Evolutionary conservation across 2,888 invertebrate species (phyloP), one percentile per base, ranked within the genome.

Genomic region (Netelia inedita): DNA sequence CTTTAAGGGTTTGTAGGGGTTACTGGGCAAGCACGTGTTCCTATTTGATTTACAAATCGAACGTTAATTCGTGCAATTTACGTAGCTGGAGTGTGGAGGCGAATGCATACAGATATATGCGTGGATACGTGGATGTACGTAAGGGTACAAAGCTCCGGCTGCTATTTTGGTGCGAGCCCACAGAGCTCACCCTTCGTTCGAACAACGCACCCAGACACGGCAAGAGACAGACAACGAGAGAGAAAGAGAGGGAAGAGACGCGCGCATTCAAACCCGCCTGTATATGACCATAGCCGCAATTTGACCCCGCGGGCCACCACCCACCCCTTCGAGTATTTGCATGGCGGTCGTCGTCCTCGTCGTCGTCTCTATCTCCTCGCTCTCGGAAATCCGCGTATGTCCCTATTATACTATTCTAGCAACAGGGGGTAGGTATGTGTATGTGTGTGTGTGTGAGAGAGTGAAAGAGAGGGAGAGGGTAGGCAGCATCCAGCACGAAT

Each of bases 21-120:
- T 61, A 78, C 41, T 53, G 61, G 28, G 61, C 28, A 73, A 74
- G 76, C 83, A 74, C 80, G 79, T 86, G 86, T 81, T 86, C 71
- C 82, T 82, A 87, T 89, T 89, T 89, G 87, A 89, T 90, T 90
- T 89, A 85, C 88, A 88, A 89, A 89, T 89, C 89, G 89, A 89
- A 89, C 88, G 87, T 86, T 88, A 88, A 88, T 89, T 90, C 86
- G 87, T 75, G 84, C 85, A 88, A 89, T 88, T 88, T 87, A 76
- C 82, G 84, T 72, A 79, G 43, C 74, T 82, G 82, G 66, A 81
- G 79, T 59, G 85, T 84, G 87, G 83, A 87, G 86, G 72, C 57
- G 10, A 10, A 21, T 19, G 57, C 41, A 19, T 50, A 59, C 19
- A 11, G 21, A 57, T 53, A 55, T 69, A 55, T 55, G 14, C 16